Percentiles rank a stretch among this genome's conserved stretches.
Conservation (phyloP, 2,113 vertebrate species). For the Collichthys lucidus region DNA sequence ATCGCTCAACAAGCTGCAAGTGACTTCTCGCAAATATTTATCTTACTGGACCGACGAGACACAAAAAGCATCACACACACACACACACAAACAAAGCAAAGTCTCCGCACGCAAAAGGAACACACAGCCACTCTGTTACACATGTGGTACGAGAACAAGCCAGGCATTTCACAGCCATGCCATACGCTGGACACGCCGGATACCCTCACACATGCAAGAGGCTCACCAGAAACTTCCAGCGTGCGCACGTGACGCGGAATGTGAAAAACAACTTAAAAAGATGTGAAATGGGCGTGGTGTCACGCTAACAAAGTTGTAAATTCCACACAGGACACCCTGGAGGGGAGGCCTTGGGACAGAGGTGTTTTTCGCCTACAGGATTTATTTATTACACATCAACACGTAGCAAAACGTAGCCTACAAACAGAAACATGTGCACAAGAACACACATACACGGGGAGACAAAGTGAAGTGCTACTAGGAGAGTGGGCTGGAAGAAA, state of each 20-base stretch:
- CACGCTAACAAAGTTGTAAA: constrained; percentile 55
- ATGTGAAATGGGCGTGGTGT: constrained; percentile 43
- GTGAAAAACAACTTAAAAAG: constrained; percentile 43
- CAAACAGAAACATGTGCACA: background rate
- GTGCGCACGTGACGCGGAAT: constrained; percentile 16
- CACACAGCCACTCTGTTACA: background rate
- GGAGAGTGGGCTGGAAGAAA: constrained; percentile 8
- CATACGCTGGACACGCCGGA: constrained; percentile 1
- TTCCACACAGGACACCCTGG: constrained; percentile 37
- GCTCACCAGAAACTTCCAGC: constrained; percentile 1
- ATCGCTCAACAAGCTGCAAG: background rate
- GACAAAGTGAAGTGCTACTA: background rate
- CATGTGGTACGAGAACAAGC: background rate
- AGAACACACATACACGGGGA: background rate
- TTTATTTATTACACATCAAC: background rate
- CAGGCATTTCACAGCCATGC: constrained; percentile 24
- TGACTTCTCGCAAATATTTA: background rate
- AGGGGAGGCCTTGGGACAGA: constrained; percentile 4
- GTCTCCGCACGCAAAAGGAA: background rate
- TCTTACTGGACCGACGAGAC: background rate
- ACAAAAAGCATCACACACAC: constrained; percentile 1
- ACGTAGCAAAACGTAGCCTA: background rate
- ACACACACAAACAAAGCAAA: background rate
- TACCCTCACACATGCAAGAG: constrained; percentile 18
- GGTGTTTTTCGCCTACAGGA: constrained; percentile 11